Percentiles rank a stretch among this genome's conserved stretches.
These are phyloP conservation scores for Oncorhynchus masou DNA, from an alignment of 2,113 vertebrate species.

Conservation along the genomic window DNA sequence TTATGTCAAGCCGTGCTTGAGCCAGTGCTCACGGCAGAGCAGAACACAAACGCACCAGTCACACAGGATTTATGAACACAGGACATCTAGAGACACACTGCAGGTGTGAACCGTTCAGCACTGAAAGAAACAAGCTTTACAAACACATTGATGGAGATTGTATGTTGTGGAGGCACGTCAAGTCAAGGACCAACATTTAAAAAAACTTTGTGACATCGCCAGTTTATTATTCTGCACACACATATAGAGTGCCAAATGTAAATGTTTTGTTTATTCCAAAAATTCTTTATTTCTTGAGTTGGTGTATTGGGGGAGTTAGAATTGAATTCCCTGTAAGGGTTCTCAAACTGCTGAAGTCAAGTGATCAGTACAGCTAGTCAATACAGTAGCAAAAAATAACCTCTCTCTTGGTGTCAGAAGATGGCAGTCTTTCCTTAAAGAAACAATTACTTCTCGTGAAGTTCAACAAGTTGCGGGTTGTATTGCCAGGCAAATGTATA, in stretches of 20 bases:
- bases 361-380: too few relatives aligned
- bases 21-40: not conserved
- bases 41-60: not conserved
- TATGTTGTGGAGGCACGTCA: not conserved
- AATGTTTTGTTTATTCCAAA: not conserved
- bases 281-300: not conserved
- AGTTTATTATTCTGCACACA: not conserved
- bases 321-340: not conserved
- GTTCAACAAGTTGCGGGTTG: not conserved
- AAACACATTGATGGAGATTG: not conserved
- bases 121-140: not conserved
- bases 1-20: not conserved
- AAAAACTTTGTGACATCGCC: not conserved
- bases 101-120: not conserved
- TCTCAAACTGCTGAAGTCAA: not conserved
- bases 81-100: not conserved
- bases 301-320: too few relatives aligned
- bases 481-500: too few relatives aligned
- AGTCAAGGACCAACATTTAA: not conserved
- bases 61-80: not conserved
- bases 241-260: not conserved
- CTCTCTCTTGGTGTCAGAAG: not conserved
- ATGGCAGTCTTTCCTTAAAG: not conserved
- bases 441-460: not conserved
- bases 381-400: not conserved